Conservation (phyloP, 2,888 invertebrate species). For the Syrphus vitripennis region DNA sequence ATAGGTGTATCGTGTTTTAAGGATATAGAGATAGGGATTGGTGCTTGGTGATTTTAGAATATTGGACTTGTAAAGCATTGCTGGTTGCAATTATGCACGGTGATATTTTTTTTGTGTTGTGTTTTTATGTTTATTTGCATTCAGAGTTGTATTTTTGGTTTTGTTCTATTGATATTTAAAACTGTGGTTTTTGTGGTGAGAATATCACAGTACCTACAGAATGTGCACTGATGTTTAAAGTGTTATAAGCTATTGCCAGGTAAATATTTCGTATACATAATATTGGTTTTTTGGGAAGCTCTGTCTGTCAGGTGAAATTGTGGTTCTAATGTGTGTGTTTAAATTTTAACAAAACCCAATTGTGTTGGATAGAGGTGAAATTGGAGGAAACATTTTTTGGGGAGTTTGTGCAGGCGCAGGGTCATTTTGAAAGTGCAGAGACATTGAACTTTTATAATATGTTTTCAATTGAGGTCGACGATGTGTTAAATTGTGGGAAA, state of each 20-base stretch:
- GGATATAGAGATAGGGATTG: neutral
- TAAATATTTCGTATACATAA: too few relatives aligned
- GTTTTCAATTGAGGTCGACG: conserved; percentile 44
- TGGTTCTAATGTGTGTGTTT: conserved; percentile 11
- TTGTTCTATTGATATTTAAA: conserved; percentile 44
- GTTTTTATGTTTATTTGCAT: neutral
- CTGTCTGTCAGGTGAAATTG: conserved; percentile 10
- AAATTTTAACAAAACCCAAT: neutral
- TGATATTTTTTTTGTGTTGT: neutral
- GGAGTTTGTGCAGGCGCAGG: neutral
- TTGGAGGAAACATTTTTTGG: neutral
- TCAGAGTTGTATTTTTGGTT: conserved; percentile 13
- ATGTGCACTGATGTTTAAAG: conserved; percentile 13
- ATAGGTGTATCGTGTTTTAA: neutral
- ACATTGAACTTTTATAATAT: conserved; percentile 53
- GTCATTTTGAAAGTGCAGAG: conserved; percentile 8
- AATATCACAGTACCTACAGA: conserved; percentile 12
- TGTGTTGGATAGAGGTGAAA: neutral
- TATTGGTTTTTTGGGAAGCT: neutral
- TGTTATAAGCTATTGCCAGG: conserved; percentile 5
- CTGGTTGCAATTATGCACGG: conserved; percentile 35
- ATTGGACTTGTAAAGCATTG: conserved; percentile 5
- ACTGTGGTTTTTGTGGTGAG: conserved; percentile 48
- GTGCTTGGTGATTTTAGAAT: neutral
- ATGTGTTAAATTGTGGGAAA: conserved; percentile 51